Base-by-base conservation (phyloP, 2,888 invertebrate genomes). In the Celastrina argiolus region DNA sequence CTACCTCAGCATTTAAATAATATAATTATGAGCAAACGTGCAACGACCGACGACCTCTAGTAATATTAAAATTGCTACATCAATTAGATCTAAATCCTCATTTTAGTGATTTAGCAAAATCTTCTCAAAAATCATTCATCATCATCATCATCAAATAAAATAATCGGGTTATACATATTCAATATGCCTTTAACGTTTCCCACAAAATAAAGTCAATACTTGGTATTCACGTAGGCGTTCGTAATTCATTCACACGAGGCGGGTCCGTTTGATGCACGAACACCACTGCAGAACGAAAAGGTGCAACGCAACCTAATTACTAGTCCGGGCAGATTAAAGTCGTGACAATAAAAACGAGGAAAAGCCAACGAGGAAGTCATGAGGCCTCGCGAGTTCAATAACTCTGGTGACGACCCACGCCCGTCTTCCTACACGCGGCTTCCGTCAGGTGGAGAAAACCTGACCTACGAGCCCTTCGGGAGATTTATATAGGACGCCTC, bases 371-470 rank as follows among this genome's bases (percentile, higher is more conserved):
- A 66, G 73, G 72, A 73, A 73, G 69, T 71, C 58, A 31, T 41
- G 66, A 26, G 41, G 63, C 71, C 73, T 74, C 67, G 66, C 58
- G 51, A 69, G 73, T 73, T 73, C 73, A 74, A 72, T 71, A 74
- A 71, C 75, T 71, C 68, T 66, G 69, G 78, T 79, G 68, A 71
- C 69, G 69, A 65, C 65, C 68, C 66, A 68, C 70, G 66, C 63
- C 66, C 63, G 64, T 71, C 70, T 72, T 67, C 73, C 73, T 70
- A 70, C 71, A 70, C 68, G 64, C 56, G 67, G 74, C 81, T 86
- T 86, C 86, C 86, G 84, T 78, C 76, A 77, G 78, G 71, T 69
- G 76, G 82, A 82, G 85, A 85, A 86, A 87, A 80, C 59, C 77
- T 80, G 78, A 83, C 83, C 84, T 82, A 75, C 81, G 80, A 81